Base-by-base conservation (phyloP, 2,888 invertebrate species). In the Nebria brevicollis region DNA sequence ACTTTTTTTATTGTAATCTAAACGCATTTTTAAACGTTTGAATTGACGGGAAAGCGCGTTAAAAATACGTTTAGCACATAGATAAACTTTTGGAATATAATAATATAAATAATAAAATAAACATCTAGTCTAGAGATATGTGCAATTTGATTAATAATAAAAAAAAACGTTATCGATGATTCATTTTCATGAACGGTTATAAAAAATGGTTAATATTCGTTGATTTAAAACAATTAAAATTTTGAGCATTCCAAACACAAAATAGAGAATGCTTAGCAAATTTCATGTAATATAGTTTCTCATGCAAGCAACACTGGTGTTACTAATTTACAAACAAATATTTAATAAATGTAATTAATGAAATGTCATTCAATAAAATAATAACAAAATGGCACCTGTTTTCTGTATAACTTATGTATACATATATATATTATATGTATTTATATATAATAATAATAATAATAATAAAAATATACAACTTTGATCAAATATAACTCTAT, bases 401-500 rank as follows among this genome's bases (percentile, higher is more conserved):
- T 80, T 68, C 74, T 75, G 68, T 66, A 74, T 80, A 34, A 75
- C n/a, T 13, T 34, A 77, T 81, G 82, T 77, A 82, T 73, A 77
- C 13, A 66, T 66, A 74, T 80, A 34, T 75, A 20, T 43, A 54
- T 54, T 75, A 68, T 75, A 81, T 78, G 43, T 74, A 77, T 77
- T 81, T 34, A 77, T 81, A 82, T 81, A 82, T 73, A 77, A 75
- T 77, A 80, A 74, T 65, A 77, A 66, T 26, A 82, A 80, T 76
- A 68, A 74, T 82, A 74, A 82, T 82, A 83, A 82, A 80, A 83
- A 82, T 82, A 77, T 82, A 83, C 82, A 83, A 83, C 78, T 78
- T 73, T 82, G 54, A 54, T 54, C 54, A 54, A 54, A 73, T 72
- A 76, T 77, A 25, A 65, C 54, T 66, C n/a, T 76, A 34, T 25